phyloP scores from a whole-genome alignment of 2,888 invertebrate species.

The Lycaena phlaeas region DNA sequence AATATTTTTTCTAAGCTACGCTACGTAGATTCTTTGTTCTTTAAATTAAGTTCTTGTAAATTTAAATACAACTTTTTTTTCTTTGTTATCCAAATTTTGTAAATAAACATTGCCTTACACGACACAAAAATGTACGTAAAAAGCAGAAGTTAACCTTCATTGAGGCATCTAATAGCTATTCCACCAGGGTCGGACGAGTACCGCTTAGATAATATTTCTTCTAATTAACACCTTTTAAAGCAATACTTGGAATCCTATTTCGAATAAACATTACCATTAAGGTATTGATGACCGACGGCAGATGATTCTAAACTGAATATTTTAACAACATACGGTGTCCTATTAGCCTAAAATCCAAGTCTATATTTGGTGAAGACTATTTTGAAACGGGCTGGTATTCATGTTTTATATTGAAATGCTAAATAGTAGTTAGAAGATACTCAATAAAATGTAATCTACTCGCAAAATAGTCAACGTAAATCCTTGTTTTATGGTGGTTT shows the following conservation, averaged over 20 bases:
- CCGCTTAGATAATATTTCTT: not conserved
- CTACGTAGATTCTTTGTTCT: no score
- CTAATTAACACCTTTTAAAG: slow-evolving; percentile 5
- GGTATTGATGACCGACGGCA: not conserved
- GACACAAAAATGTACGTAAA: no score
- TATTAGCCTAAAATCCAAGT: not conserved
- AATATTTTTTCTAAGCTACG: no score
- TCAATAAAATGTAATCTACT: no score
- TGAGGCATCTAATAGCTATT: not conserved
- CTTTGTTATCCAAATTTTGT: no score
- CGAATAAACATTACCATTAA: not conserved
- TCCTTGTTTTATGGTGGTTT: no score
- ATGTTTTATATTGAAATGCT: no score
- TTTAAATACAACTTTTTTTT: no score
- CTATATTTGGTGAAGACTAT: slow-evolving; percentile 1
- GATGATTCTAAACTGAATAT: not conserved
- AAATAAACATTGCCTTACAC: no score
- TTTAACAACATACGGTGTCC: not conserved
- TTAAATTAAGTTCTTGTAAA: no score
- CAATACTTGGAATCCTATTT: not conserved
- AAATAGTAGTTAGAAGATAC: no score
- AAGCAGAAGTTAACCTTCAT: not conserved
- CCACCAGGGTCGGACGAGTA: not conserved
- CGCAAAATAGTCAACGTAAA: no score
- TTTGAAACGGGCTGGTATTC: not conserved